A percentile compares a stretch with the other conserved stretches of the same genome.
phyloP scores from a whole-genome alignment of 2,113 vertebrate genomes.

The Hypanus sabinus region DNA sequence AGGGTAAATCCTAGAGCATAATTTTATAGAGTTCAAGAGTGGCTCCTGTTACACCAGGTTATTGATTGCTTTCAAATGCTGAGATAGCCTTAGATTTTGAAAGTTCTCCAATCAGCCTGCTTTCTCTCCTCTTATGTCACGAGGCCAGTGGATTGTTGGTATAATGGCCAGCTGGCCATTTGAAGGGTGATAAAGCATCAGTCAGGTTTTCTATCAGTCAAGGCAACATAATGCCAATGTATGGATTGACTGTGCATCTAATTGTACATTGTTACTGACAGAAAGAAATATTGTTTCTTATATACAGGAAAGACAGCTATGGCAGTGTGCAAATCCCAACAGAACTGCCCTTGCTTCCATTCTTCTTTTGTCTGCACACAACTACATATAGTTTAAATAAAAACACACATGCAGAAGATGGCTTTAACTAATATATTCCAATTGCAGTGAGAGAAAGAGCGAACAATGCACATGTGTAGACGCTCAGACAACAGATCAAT shows the following conservation, averaged over 20 bases:
- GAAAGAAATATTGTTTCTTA: not conserved
- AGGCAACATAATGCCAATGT: not conserved
- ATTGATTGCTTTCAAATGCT: not conserved
- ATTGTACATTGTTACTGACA: not conserved
- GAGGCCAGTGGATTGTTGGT: not conserved
- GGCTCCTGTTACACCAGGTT: slow-evolving; percentile 7
- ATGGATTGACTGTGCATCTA: not conserved
- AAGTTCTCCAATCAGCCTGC: not conserved
- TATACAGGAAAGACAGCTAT: not conserved
- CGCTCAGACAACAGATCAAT: too few species aligned
- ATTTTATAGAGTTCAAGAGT: not conserved
- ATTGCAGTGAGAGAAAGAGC: too few species aligned
- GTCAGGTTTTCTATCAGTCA: not conserved
- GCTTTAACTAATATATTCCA: too few species aligned
- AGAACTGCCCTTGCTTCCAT: not conserved
- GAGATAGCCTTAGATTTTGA: not conserved
- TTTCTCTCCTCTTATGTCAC: not conserved
- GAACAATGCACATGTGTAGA: too few species aligned
- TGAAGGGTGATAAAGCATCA: not conserved
- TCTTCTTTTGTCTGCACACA: not conserved
- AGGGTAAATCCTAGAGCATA: not conserved
- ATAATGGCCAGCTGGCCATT: not conserved
- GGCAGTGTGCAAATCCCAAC: not conserved
- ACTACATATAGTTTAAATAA: too few species aligned
- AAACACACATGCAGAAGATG: too few species aligned